Evolutionary conservation across 2,888 invertebrate species (phyloP).

Genomic region (Craniophora ligustri): DNA sequence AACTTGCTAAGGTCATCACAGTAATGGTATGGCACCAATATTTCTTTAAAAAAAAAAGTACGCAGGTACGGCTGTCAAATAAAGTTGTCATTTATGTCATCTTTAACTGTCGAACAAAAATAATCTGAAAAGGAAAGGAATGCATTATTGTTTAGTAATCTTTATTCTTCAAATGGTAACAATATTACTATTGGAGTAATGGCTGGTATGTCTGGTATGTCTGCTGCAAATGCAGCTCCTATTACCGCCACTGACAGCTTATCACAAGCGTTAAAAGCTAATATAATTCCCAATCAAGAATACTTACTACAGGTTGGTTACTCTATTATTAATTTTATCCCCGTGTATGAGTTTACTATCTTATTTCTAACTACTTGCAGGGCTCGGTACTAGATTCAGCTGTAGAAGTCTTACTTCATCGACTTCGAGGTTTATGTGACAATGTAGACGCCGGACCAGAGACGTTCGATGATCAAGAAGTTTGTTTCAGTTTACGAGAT

Average conservation of each 20-base stretch:
- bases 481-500: slow-evolving; percentile 94
- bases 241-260: slow-evolving; percentile 93
- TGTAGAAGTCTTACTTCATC: slow-evolving; percentile 96
- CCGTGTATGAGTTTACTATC: slow-evolving; percentile 1
- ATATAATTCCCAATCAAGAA: slow-evolving; percentile 97
- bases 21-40: too few relatives aligned
- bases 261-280: slow-evolving; percentile 93
- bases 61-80: too few relatives aligned
- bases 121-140: too few relatives aligned
- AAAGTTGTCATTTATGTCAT: too few relatives aligned
- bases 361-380: slow-evolving; percentile 73
- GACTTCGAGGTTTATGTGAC: slow-evolving; percentile 97
- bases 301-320: slow-evolving; percentile 91
- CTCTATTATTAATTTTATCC: not conserved
- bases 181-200: slow-evolving; percentile 6
- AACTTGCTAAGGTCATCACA: too few relatives aligned
- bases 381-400: slow-evolving; percentile 97
- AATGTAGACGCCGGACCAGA: slow-evolving; percentile 97
- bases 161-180: too few relatives aligned
- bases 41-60: too few relatives aligned
- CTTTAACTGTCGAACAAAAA: too few relatives aligned
- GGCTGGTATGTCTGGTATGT: slow-evolving; percentile 68
- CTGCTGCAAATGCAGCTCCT: slow-evolving; percentile 79
- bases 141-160: too few relatives aligned
- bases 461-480: slow-evolving; percentile 97